These are phyloP conservation scores for Trimorus sp. DNA, from an alignment of 2,888 invertebrate genomes.

Conservation along the genomic window DNA sequence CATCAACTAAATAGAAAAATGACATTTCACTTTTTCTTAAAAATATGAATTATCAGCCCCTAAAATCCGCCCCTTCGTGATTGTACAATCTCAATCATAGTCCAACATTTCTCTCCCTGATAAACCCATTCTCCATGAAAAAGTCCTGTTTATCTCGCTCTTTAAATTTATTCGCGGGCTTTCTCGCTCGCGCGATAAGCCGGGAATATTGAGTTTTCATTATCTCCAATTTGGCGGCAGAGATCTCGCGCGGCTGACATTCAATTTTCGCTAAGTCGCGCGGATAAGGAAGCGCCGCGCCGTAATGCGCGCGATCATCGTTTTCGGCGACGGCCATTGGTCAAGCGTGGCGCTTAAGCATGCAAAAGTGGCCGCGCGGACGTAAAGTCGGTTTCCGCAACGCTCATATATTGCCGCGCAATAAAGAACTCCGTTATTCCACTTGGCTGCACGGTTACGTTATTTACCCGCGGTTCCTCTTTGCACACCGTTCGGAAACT, in stretches of 20 bases:
- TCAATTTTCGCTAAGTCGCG: constrained; percentile 17
- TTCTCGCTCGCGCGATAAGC: no score
- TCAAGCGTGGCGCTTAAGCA: constrained; percentile 42
- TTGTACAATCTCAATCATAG: no score
- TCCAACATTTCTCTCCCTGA: no score
- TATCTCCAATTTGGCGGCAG: background rate
- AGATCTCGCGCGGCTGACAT: constrained; percentile 9
- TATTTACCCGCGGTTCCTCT: constrained; percentile 64
- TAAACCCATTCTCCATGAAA: no score
- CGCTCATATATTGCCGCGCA: constrained; percentile 67
- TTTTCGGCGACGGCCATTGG: constrained; percentile 27
- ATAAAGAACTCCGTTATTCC: constrained; percentile 68
- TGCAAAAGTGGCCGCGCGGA: constrained; percentile 54
- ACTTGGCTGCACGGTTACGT: constrained; percentile 65
- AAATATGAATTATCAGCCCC: no score
- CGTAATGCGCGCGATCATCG: constrained; percentile 20
- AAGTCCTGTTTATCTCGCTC: no score
- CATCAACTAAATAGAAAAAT: no score
- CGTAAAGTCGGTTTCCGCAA: constrained; percentile 66
- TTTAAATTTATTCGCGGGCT: no score
- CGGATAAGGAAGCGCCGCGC: constrained; percentile 1
- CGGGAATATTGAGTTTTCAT: constrained; percentile 15
- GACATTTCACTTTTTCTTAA: no score
- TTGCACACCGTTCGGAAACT: constrained; percentile 55
- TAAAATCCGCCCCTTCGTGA: no score